Conservation (phyloP, 1,140 invertebrate species). For the Mactra quadrangularis region DNA sequence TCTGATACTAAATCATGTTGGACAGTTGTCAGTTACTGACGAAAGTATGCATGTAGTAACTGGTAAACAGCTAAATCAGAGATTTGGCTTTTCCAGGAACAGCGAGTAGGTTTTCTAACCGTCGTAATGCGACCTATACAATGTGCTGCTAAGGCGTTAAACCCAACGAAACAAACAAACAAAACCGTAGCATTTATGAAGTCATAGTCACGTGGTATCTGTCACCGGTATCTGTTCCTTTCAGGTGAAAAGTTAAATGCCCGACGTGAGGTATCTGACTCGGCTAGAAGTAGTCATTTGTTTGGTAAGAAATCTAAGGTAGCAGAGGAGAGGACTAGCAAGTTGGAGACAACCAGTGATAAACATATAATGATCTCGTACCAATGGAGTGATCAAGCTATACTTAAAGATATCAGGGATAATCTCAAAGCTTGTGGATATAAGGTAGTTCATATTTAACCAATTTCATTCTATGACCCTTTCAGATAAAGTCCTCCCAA, state of each 20-base stretch:
- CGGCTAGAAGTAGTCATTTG: background rate
- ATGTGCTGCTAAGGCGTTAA: no score
- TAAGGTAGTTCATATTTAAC: no score
- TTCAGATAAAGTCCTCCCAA: no score
- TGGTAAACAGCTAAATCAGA: no score
- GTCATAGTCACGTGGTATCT: no score
- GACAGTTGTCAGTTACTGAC: background rate
- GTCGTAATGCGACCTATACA: background rate
- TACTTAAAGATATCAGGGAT: conserved; percentile 62
- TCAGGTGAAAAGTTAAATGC: background rate
- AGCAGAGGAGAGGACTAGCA: background rate
- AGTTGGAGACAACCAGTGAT: background rate
- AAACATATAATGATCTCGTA: conserved; percentile 75
- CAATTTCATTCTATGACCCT: no score
- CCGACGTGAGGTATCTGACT: background rate
- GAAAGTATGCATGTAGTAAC: background rate
- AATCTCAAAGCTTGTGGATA: conserved; percentile 26
- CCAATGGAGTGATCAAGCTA: conserved; percentile 70
- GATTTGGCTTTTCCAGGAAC: background rate
- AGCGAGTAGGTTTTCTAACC: background rate
- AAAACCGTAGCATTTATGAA: no score
- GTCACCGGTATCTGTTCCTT: background rate
- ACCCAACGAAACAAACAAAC: background rate
- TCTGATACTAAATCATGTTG: no score
- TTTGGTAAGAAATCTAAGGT: background rate